A percentile compares a stretch with the other conserved stretches of the same genome.
phyloP scores from a whole-genome alignment of 2,888 invertebrate species.

The Epinotia brunnichana region DNA sequence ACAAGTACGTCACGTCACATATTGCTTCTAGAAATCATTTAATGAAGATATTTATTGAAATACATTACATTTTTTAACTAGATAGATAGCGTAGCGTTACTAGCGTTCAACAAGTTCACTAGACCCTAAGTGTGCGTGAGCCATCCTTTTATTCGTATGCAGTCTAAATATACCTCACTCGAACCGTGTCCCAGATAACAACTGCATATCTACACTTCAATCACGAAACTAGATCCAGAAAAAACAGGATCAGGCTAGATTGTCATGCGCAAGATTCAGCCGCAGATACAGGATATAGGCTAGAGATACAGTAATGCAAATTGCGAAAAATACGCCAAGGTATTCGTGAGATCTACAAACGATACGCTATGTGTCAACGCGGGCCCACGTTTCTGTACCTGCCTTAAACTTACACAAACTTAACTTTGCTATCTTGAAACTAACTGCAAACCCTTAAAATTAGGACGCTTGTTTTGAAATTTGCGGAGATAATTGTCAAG shows the following conservation, averaged over 20 bases:
- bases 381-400: slow-evolving; percentile 37
- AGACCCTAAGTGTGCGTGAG: too few relatives aligned
- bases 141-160: slow-evolving; percentile 13
- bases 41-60: neutral
- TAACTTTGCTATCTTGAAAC: slow-evolving; percentile 46
- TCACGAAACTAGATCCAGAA: slow-evolving; percentile 43
- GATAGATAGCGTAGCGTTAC: neutral
- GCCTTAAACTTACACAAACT: slow-evolving; percentile 35
- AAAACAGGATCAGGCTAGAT: slow-evolving; percentile 37
- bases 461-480: neutral
- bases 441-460: neutral
- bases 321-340: slow-evolving; percentile 61
- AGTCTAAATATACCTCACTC: slow-evolving; percentile 29
- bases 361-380: slow-evolving; percentile 52
- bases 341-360: slow-evolving; percentile 53
- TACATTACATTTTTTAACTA: neutral
- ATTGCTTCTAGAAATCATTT: neutral
- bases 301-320: slow-evolving; percentile 56
- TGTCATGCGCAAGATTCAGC: slow-evolving; percentile 27
- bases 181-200: slow-evolving; percentile 6
- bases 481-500: neutral
- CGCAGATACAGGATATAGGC: slow-evolving; percentile 30
- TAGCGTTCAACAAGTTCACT: neutral
- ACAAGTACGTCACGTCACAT: too few relatives aligned
- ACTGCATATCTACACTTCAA: slow-evolving; percentile 37